Conservation (phyloP, 2,113 vertebrate genomes). For the Aspidoscelis tigris region DNA sequence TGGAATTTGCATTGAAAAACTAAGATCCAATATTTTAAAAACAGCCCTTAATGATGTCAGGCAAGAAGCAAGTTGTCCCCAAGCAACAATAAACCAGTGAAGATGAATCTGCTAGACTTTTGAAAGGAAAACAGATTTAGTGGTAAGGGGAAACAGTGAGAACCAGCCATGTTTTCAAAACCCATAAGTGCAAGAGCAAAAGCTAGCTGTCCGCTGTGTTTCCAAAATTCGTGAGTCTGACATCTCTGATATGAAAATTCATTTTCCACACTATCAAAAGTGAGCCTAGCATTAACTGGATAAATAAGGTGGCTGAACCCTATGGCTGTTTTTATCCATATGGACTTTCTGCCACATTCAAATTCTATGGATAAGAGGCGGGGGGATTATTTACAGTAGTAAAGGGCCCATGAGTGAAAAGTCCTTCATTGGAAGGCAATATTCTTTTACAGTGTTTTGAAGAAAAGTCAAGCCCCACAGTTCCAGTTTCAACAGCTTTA, state of each 20-base stretch:
- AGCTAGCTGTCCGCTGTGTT: background rate
- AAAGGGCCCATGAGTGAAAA: background rate
- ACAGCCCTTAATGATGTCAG: background rate
- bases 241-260: background rate
- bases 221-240: background rate
- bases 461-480: background rate
- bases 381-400: background rate
- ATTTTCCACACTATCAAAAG: background rate
- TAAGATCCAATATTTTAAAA: background rate
- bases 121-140: background rate
- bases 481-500: background rate
- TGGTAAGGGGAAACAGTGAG: background rate
- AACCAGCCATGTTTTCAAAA: conserved; percentile 3
- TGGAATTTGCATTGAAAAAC: background rate
- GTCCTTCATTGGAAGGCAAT: background rate
- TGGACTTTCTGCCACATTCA: conserved; percentile 29
- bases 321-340: background rate
- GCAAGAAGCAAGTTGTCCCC: background rate
- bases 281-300: background rate
- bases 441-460: background rate
- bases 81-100: background rate
- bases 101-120: background rate
- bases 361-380: background rate
- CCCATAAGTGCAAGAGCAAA: background rate
- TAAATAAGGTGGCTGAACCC: conserved; percentile 25